Conservation (phyloP, 2,113 vertebrate genomes). For the Syrrhaptes paradoxus region DNA sequence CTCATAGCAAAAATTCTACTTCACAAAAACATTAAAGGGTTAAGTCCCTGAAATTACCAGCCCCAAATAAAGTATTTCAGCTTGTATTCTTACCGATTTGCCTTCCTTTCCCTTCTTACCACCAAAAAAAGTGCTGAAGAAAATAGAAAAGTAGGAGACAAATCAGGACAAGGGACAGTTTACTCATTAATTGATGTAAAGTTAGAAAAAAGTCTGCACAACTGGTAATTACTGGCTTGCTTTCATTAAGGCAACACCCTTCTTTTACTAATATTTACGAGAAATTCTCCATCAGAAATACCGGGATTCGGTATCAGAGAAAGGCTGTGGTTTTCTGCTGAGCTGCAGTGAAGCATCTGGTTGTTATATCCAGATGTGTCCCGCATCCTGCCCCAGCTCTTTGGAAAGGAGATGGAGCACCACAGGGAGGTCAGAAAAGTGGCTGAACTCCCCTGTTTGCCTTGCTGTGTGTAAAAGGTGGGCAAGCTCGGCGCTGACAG, state of each 20-base stretch:
- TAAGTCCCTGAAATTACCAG: background rate
- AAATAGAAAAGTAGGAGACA: background rate
- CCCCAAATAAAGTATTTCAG: background rate
- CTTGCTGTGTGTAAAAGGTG: background rate
- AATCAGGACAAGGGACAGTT: background rate
- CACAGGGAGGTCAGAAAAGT: background rate
- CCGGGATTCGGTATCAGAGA: background rate
- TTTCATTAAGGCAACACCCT: background rate
- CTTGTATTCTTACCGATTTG: background rate
- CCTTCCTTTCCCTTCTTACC: background rate
- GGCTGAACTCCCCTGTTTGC: background rate
- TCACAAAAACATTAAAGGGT: background rate
- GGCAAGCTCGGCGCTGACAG: background rate
- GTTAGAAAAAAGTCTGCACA: background rate
- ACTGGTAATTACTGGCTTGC: background rate
- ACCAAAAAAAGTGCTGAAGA: background rate
- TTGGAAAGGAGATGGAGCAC: background rate
- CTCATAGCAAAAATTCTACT: background rate
- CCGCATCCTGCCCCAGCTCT: background rate
- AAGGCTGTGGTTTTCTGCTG: background rate
- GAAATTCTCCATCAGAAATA: background rate
- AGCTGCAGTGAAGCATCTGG: background rate
- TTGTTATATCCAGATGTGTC: background rate
- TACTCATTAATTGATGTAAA: background rate
- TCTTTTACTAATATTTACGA: background rate